A percentile compares a stretch with the other conserved stretches of the same genome.
Conservation (phyloP, 1,140 invertebrate genomes). For the Drosophila santomea region DNA sequence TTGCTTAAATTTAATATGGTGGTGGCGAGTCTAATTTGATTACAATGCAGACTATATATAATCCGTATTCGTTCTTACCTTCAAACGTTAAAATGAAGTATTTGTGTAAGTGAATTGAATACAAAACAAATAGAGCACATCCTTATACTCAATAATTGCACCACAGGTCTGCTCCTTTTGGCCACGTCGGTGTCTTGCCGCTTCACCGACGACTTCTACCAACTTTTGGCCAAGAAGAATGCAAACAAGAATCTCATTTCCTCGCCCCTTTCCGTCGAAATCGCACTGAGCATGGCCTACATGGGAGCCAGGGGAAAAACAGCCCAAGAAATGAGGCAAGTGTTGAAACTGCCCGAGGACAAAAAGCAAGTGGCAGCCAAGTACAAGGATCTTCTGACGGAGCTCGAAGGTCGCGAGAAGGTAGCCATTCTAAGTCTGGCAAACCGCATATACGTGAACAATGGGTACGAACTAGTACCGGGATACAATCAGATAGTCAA, state of each 20-base stretch:
- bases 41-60: neutral
- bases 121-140: neutral
- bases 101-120: neutral
- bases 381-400: conserved; percentile 11
- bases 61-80: neutral
- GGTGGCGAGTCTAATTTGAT: neutral
- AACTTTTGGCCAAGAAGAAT: neutral
- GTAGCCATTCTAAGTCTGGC: conserved; percentile 56
- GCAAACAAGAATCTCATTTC: conserved; percentile 83
- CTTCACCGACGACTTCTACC: conserved; percentile 1
- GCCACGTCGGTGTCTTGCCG: neutral
- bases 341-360: conserved; percentile 79
- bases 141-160: neutral
- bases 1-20: neutral
- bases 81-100: neutral
- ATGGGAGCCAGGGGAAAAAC: conserved; percentile 86
- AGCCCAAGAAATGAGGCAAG: conserved; percentile 85
- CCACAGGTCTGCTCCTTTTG: neutral
- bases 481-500: conserved; percentile 48
- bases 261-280: conserved; percentile 79
- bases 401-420: conserved; percentile 32
- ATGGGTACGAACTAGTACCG: conserved; percentile 26
- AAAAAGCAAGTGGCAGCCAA: conserved; percentile 35
- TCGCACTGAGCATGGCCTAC: conserved; percentile 86
- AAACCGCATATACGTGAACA: conserved; percentile 70